Base-by-base conservation (phyloP, 2,888 invertebrate genomes). In the Drosophila niveifrons region DNA sequence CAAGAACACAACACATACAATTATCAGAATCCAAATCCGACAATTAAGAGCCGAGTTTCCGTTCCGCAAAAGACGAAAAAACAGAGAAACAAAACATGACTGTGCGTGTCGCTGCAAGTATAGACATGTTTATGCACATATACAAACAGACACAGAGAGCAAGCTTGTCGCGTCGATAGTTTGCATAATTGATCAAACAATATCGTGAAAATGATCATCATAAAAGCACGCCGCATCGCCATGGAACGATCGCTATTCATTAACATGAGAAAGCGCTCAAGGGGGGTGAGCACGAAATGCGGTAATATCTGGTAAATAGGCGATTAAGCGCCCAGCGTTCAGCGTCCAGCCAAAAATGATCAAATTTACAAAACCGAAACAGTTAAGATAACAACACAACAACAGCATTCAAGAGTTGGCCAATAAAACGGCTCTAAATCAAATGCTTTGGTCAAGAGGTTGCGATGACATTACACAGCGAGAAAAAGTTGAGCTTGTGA, bases 221-320 rank as follows among this genome's bases (percentile, higher is more conserved):
- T 53, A 51, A 52, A 66, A 46, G n/a, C 58, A 4, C 23, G 23
- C 6, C n/a, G 28, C n/a, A 8, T 13, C n/a, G 10, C 4, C 9
- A 31, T 10, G 31, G 28, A 55, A 28, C 31, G 53, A 52, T 34
- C 41, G 57, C 43, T 52, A 31, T 48, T 74, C 76, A 75, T 75
- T 77, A 68, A 68, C 75, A 75, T 75, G 34, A 62, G 65, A 75
- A 75, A 77, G 68, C 62, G 73, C 73, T 59, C 3, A 10, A 10
- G 13, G 43, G 58, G 48, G 67, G 64, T 53, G 55, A 59, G 44
- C 39, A 34, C 13, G 18, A 65, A 70, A 64, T 81, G 82, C 73
- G 78, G 68, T 75, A 77, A 77, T 67, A 64, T 47, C 76, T 48
- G 66, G 75, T 80, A 84, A 80, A 80, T 78, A 52, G 82, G 51